A percentile compares a stretch with the other conserved stretches of the same genome.
Conservation (phyloP, 2,888 invertebrate species). For the Idaea biselata region DNA sequence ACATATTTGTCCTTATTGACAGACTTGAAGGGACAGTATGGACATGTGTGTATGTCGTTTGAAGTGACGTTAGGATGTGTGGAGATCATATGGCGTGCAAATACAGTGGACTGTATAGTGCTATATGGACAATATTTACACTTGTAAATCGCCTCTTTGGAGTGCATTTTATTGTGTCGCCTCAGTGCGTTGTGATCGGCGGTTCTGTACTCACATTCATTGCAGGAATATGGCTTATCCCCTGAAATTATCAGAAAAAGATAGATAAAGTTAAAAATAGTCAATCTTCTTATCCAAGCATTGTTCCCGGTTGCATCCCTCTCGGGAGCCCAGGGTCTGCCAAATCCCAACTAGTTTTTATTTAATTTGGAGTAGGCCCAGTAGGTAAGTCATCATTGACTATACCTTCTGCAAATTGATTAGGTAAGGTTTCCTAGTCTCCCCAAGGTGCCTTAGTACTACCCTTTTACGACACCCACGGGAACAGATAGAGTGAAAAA, state of each 20-base stretch:
- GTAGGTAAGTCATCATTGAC: no score
- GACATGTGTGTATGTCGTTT: slow-evolving; percentile 82
- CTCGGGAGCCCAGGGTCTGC: no score
- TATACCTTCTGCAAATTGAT: no score
- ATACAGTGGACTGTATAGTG: slow-evolving; percentile 89
- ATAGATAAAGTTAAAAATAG: no score
- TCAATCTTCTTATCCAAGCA: no score
- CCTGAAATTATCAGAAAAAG: slow-evolving; percentile 60
- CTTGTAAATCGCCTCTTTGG: slow-evolving; percentile 87
- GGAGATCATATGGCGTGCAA: slow-evolving; percentile 88
- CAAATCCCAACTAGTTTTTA: no score
- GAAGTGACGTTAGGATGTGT: slow-evolving; percentile 87
- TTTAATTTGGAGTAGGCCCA: no score
- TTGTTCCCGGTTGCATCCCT: no score
- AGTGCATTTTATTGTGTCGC: slow-evolving; percentile 88
- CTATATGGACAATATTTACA: slow-evolving; percentile 90
- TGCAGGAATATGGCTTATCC: slow-evolving; percentile 89
- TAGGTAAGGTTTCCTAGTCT: no score
- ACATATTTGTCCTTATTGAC: slow-evolving; percentile 83
- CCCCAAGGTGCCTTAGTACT: no score
- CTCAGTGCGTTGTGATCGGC: slow-evolving; percentile 91
- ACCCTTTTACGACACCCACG: no score
- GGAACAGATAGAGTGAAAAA: no score
- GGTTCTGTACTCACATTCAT: slow-evolving; percentile 85
- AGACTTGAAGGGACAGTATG: slow-evolving; percentile 82